Conservation (phyloP, 1,140 invertebrate genomes). For the Sminthurides bifidus region DNA sequence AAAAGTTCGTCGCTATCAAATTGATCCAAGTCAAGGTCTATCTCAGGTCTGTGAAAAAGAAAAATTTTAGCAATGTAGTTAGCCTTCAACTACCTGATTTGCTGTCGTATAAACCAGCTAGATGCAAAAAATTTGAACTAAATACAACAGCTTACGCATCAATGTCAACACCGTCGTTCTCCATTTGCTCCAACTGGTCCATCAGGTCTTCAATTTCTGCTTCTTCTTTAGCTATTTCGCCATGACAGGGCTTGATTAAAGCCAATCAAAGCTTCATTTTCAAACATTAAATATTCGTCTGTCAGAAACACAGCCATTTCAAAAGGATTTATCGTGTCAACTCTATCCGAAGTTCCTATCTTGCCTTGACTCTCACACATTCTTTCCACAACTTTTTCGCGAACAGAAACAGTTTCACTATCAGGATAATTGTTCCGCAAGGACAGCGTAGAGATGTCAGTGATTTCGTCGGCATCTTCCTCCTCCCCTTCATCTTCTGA, state of each 20-base stretch:
- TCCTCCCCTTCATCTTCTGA: conserved; percentile 6
- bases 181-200: conserved; percentile 8
- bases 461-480: conserved; percentile 4
- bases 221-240: conserved; percentile 24
- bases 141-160: conserved; percentile 19
- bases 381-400: no score
- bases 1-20: conserved; percentile 19
- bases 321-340: conserved; percentile 20
- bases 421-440: not conserved
- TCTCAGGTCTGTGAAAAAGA: conserved; percentile 8
- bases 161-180: conserved; percentile 2
- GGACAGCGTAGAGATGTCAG: not conserved
- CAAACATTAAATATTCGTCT: conserved; percentile 21
- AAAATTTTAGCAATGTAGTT: no score
- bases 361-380: not conserved
- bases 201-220: conserved; percentile 20
- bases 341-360: not conserved
- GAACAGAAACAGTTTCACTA: not conserved
- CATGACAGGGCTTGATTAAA: conserved; percentile 25
- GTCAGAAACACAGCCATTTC: conserved; percentile 24
- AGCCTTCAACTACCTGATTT: no score
- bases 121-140: no score
- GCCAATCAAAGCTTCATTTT: conserved; percentile 26
- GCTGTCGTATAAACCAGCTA: no score
- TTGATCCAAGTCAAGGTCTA: conserved; percentile 9